Evolutionary conservation across 2,888 invertebrate genomes (phyloP), one percentile per base, ranked within the genome.

Genomic region (Mesoligia furuncula): DNA sequence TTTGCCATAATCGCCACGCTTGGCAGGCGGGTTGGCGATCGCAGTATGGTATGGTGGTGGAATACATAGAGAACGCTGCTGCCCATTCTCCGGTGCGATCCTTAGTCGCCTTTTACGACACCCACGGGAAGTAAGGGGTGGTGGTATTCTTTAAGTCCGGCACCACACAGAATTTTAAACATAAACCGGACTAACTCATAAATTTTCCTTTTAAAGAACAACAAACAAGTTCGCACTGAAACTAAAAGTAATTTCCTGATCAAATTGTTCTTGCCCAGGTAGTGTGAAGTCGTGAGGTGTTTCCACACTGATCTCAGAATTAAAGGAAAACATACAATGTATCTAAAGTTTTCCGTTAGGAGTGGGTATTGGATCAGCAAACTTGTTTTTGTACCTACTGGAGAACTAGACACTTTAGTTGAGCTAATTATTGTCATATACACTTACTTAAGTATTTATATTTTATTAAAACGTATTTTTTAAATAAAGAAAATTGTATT

Each of bases 161-260:
- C n/a, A n/a, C n/a, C n/a, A n/a, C n/a, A n/a, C n/a, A n/a, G n/a
- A 74, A 81, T 81, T 79, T 65, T n/a, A 79, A 75, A 65, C 64
- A 51, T 57, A 72, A 76, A 82, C 66, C 5, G 31, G 39, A 76
- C 39, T 62, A 66, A 69, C 17, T 73, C 80, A 73, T 77, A 84
- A 24, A 77, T 85, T 82, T 82, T 79, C 69, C 79, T 72, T 71
- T 80, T 45, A 66, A 64, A 79, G 72, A 82, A 81, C 64, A 84
- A 77, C 57, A 80, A 79, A 84, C 70, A 73, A 77, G 69, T 75
- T 69, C 39, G 54, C 57, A 73, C 61, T 73, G 67, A 69, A 83
- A 77, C 80, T 74, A 83, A 80, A 85, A 85, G 85, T 80, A 85
- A 85, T 85, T 85, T 85, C 80, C 67, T 57, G 83, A 68, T 85